Evolutionary conservation across 2,113 vertebrate species (phyloP), one percentile per base, ranked within the genome.

Genomic region (Cryptotis parvus): DNA sequence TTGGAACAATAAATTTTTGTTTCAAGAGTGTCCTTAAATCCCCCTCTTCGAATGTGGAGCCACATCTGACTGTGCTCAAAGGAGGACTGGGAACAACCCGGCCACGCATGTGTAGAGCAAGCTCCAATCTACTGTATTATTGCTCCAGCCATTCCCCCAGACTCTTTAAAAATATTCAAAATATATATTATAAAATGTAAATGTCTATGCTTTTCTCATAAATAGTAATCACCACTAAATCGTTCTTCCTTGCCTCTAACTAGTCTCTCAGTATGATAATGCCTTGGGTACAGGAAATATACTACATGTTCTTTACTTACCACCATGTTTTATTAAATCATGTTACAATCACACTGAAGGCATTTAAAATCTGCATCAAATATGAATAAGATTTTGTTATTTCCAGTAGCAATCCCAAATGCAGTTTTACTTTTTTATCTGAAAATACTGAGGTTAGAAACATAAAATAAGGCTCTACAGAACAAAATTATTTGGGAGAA

Each of bases 361-460:
- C 83, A n/a, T 58, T 92, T 76, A 39, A 82, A 90, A 73, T 78
- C 43, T 49, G 35, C 27, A 29, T 43, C 29, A 84, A 84, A 87
- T 70, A 63, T 37, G 33, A 45, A 9, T 68, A 76, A 27, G 4
- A 29, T 52, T 72, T 52, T 45, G 22, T 41, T 37, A 39, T 61
- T 29, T n/a, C 6, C 5, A 66, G 7, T 66, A 45, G 33, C 1
- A 24, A 58, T 24, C 66, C 69, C 43, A 61, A 65, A 82, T 31
- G 9, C 22, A 35, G 26, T 63, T 89, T 79, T 83, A 20, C 20
- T 52, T 94, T 77, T 72, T 43, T 58, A 22, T 74, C 31, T 61
- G 33, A 81, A 80, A 84, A 73, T 27, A 87, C 0, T 73, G 16
- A 68, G 12, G 18, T 41, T 61, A 69, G n/a, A 39, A 82, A 88